Base-by-base conservation (phyloP, 2,797 vertebrate species). In the Mus caroli region DNA sequence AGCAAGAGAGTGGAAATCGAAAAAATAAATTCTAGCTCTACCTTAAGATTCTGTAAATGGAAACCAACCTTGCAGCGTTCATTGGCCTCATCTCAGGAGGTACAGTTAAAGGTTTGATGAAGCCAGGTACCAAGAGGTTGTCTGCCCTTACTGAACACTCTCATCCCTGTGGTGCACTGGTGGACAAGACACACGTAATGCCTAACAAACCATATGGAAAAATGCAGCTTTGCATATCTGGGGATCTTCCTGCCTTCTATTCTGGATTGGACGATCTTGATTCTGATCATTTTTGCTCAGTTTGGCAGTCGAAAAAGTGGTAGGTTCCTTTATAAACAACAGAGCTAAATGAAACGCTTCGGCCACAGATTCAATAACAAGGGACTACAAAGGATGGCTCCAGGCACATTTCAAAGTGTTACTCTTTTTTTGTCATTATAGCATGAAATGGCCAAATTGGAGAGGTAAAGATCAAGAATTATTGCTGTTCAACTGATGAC, bases 21-120 rank as follows among this genome's bases (percentile, higher is more conserved):
- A 88, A 88, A 92, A 94, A 87, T 69, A 73, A 93, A 90, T 19
- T 64, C 19, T 80, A 91, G 84, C 67, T 92, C 67, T 3, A 78
- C 31, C 58, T 75, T 60, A 37, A 76, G 11, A 69, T n/a, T 84
- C 69, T 46, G 86, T 14, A 1, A 76, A 79, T 80, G 91, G 34
- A 92, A 94, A 88, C 73, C n/a, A 90, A 92, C 50, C n/a, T 56
- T 3, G 52, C 2, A 89, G 8, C n/a, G 91, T 17, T 82, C 43
- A 69, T 46, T 73, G 85, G 54, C 54, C 43, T 93, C 56, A 79
- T 73, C 75, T 96, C 77, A 84, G 50, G 67, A 79, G 31, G 52
- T 46, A 20, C 6, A 2, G 40, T 26, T 91, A n/a, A n/a, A n/a
- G 84, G 26, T 94, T 95, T 64, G 85, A 90, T 86, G 4, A 73